Base-by-base conservation (phyloP, 2,113 vertebrate genomes). In the Tupaia chinensis region DNA sequence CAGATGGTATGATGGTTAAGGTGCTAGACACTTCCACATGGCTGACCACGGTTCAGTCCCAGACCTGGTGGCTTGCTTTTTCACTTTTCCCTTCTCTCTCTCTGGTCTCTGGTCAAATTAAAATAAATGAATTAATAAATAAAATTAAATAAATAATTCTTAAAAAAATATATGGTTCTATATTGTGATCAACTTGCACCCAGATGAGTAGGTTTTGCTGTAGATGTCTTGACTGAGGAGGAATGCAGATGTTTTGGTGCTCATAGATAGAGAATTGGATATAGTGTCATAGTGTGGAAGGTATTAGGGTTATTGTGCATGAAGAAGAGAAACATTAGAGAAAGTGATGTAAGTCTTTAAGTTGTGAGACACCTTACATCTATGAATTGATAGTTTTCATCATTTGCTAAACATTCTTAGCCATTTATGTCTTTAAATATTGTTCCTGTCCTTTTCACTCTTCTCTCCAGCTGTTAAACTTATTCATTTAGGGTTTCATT, bases 381-480 rank as follows among this genome's bases (percentile, higher is more conserved):
- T 68, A 66, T 73, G 34, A 83, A 29, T 23, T 74, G 82, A 54
- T 15, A 1, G 22, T 94, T 84, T 89, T 84, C 23, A 91, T 54
- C 54, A 63, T 1, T 84, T 84, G 89, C 65, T 22, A 20, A 72
- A 95, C 91, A 29, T 68, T 83, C 54, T 93, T 53, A 87, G 66
- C 68, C 19, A 76, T 93, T 83, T 95, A 19, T 79, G 20, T 65
- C 23, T 87, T 73, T 84, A 54, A 89, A 68, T 83, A 53, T 85
- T 70, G 22, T 3, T 94, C 81, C 23, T 76, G 16, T 3, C 12
- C 17, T 53, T 84, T 94, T 81, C 2, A 25, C 2, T 77, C 29
- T 93, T 97, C 66, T 85, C 53, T 94, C 6, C 13, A 82, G 17
- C 22, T 88, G 54, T 88, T 65, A 91, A 68, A 87, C 8, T 9